Evolutionary conservation across 2,113 vertebrate species (phyloP), one percentile per base, ranked within the genome.

Genomic region (Antechinus flavipes): DNA sequence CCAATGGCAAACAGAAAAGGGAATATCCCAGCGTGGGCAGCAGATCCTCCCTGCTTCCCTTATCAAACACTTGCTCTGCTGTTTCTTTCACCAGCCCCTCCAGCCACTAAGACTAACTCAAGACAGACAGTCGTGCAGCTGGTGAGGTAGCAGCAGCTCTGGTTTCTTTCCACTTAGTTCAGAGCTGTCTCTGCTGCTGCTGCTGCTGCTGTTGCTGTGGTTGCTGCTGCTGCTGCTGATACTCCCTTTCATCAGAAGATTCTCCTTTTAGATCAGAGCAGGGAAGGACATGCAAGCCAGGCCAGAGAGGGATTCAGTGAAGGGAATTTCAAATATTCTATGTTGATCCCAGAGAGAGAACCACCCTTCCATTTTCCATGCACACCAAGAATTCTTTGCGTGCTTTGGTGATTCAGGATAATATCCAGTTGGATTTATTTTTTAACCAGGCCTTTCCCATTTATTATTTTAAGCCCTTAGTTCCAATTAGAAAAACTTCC

Each of bases 361-460:
- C 58, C 53, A 90, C 91, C 91, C 16, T 22, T 76, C 90, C 91
- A 58, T 89, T 98, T 98, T 97, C 97, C 98, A 89, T 96, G 96
- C 97, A 58, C 96, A 95, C 56, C 95, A 91, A 50, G 0, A 96
- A 96, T 96, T 95, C 94, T 98, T 97, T 95, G 94, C 22, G 97
- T 98, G 96, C 97, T 98, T 98, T 97, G 96, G 95, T 97, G 97
- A 98, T 95, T 95, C 97, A 97, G 97, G 97, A 97, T 96, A 42
- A 90, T 91, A 94, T 96, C 95, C 93, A 96, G 89, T 94, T 35
- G 93, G 52, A 92, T 96, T 68, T 91, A 52, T 92, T 97, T 97
- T 95, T 96, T 24, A 94, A 55, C 93, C 91, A 91, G 35, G 90
- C 50, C 95, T 92, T 93, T 76, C 76, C 94, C 92, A 52, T 92